Base-by-base conservation (phyloP, 2,113 vertebrate species). In the Nansenia antarctica region DNA sequence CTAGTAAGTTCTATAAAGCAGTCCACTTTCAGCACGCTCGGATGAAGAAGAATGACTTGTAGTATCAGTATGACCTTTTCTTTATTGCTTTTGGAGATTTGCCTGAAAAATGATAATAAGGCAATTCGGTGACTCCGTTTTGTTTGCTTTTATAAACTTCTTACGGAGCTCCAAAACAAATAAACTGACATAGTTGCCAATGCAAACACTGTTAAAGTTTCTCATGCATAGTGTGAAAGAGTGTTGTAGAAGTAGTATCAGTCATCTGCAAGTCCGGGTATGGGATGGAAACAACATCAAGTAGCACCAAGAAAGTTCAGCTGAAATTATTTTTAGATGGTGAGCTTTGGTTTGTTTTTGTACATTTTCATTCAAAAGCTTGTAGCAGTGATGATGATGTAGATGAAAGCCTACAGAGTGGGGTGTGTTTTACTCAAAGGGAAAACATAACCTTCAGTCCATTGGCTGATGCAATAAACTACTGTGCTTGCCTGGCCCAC, bases 81-180 rank as follows among this genome's bases (percentile, higher is more conserved):
- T 72, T n/a, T n/a, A 74, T 70, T 78, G 8, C 67, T 74, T 11
- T 76, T 78, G 70, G 74, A 27, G 2, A 0, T 9, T 59, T 22
- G 74, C 74, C 79, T 67, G 57, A 2, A 22, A 8, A 49, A 49
- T 20, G 45, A 2, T 49, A 15, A 49, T 15, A 22, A 49, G 45
- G n/a, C 12, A 18, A 0, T 18, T 42, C 39, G 12, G 39, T 11
- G 39, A 3, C 12, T 42, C 15, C 15, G 0, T 2, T 20, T 47
- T n/a, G 14, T 42, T 1, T 45, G 49, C 9, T 29, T 55, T 27
- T 6, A 27, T 26, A 55, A 49, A 49, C n/a, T 3, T 49, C 45
- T 49, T 6, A 20, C 15, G 20, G 45, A 42, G 18, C 45, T n/a
- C 45, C 18, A n/a, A 9, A 7, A 54, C 9, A 26, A 11, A 54